Evolutionary conservation across 1,140 invertebrate species (phyloP), one percentile per base, ranked within the genome.

Genomic region (Caenorhabditis brenneri): DNA sequence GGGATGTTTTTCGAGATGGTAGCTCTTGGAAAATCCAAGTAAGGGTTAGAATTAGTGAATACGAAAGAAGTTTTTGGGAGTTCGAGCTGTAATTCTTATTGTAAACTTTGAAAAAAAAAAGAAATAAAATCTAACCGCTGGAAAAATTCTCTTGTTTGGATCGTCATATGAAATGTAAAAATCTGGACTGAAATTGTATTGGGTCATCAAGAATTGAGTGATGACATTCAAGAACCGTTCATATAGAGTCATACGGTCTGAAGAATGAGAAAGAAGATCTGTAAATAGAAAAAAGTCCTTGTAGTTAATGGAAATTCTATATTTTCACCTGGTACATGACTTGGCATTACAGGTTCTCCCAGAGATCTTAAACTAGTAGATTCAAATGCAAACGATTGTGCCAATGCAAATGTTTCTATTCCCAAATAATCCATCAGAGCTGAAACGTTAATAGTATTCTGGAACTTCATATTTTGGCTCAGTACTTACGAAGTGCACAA

Each of bases 1-100:
- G 51, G 27, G 27, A 86, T 31, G 19, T 69, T 81, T 82, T 86
- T 86, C 31, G 85, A 24, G 7, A 86, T 12, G n/a, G 65, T 42
- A 33, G 83, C 79, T 29, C 65, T 51, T 0, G 84, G 51, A 39
- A 53, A 86, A 31, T 83, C 80, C 7, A 86, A 33, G 24, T 65
- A 81, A 6, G 82, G 82, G 19, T 86, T 82, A 2, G 48, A 49
- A 53, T 86, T 86, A 31, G 46, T 48, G 48, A 86, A 69, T 0
- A 85, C 42, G 22, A 86, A 69, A 15, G 85, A 60, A 2, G 81
- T 12, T 19, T 55, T n/a, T 3, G 33, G 51, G 22, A 81, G 7
- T 3, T 80, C 48, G 24, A 19, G 24, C 10, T 29, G 53, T 9
- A 15, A 27, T 27, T 33, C 5, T 19, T 22, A 5, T 33, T 19